These are phyloP conservation scores for Halcyon smyrnensis DNA, from an alignment of 2,797 vertebrate genomes.

Conservation along the genomic window DNA sequence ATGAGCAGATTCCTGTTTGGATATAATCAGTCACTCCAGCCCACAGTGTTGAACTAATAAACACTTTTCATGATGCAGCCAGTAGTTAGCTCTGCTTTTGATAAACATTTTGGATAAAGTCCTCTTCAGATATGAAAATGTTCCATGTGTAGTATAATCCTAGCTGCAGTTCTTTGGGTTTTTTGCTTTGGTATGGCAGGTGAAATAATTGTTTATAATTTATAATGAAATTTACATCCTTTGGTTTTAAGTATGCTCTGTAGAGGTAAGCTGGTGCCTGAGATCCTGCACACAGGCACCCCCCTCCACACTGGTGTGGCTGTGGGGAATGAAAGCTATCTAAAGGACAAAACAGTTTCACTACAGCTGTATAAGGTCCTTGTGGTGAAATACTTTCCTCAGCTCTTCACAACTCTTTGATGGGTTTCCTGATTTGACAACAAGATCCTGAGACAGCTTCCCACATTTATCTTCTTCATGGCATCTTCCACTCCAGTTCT, in stretches of 20 bases:
- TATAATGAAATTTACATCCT: neutral
- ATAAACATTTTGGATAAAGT: neutral
- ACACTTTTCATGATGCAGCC: neutral
- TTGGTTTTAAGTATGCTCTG: neutral
- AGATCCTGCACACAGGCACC: neutral
- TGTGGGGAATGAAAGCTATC: neutral
- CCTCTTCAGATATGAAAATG: neutral
- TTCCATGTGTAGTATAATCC: neutral
- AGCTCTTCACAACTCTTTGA: neutral
- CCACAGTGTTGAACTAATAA: neutral
- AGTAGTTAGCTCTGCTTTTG: neutral
- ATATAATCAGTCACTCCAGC: neutral
- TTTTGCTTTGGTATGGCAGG: neutral
- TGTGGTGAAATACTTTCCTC: neutral
- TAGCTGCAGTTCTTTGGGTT: neutral
- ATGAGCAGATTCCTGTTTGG: neutral
- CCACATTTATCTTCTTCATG: neutral
- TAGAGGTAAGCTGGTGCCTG: neutral
- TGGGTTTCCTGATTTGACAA: neutral
- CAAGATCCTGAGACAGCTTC: neutral
- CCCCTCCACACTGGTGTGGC: neutral
- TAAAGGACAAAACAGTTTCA: neutral
- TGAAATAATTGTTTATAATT: neutral
- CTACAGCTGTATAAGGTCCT: neutral
- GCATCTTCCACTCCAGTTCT: neutral